Evolutionary conservation across 2,113 vertebrate species (phyloP).

Genomic region (Gobius niger): DNA sequence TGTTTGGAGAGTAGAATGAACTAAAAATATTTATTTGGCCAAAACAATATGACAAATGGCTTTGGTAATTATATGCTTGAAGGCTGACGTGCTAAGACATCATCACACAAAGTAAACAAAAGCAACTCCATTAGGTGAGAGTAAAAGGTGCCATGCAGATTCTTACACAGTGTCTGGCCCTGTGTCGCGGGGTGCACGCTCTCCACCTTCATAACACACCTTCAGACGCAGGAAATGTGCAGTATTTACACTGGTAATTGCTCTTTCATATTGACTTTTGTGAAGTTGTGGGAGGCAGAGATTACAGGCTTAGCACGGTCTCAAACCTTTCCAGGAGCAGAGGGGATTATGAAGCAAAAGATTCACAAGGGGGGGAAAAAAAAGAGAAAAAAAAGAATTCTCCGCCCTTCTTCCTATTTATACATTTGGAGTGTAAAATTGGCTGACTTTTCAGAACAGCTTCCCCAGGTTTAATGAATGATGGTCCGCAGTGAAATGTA

Average conservation of each 20-base stretch:
- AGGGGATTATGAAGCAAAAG: conserved; percentile 60
- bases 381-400: conserved; percentile 27
- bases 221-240: conserved; percentile 39
- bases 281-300: conserved; percentile 67
- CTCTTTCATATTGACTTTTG: conserved; percentile 63
- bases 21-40: no score
- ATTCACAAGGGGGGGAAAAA: conserved; percentile 20
- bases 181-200: conserved; percentile 3
- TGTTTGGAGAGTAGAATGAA: no score
- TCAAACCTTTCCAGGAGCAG: conserved; percentile 61
- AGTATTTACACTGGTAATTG: conserved; percentile 59
- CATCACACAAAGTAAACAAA: background rate
- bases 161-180: background rate
- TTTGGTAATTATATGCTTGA: no score
- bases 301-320: conserved; percentile 67
- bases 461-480: conserved; percentile 52
- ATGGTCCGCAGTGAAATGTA: conserved; percentile 32
- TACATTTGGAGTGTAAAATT: conserved; percentile 47
- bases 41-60: no score
- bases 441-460: conserved; percentile 44
- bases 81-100: no score
- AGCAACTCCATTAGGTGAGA: background rate
- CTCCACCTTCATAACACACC: conserved; percentile 23
- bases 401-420: conserved; percentile 40
- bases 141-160: background rate